Conservation (phyloP, 2,113 vertebrate genomes). For the Colinus virginianus region DNA sequence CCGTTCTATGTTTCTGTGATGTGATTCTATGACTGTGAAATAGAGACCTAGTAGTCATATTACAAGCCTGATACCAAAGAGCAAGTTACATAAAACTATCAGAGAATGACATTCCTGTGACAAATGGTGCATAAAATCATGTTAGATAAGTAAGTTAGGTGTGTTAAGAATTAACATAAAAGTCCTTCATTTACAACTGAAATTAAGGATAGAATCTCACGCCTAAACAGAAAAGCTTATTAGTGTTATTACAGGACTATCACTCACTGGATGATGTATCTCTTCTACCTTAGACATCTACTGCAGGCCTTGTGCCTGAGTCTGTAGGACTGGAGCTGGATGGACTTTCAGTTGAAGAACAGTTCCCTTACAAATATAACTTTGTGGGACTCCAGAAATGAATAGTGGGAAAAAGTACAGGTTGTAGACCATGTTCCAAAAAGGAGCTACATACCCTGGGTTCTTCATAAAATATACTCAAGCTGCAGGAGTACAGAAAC, state of each 20-base stretch:
- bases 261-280: neutral
- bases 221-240: neutral
- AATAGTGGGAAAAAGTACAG: conserved; percentile 12
- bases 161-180: neutral
- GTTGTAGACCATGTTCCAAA: neutral
- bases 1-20: no score
- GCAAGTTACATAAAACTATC: neutral
- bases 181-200: neutral
- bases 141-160: neutral
- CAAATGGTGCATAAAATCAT: neutral
- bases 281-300: neutral
- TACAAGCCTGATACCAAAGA: neutral
- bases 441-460: neutral
- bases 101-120: neutral
- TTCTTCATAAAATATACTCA: conserved; percentile 11
- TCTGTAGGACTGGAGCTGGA: neutral
- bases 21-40: neutral
- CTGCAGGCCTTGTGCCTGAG: neutral
- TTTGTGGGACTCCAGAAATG: conserved; percentile 19
- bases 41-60: neutral
- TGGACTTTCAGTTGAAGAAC: neutral
- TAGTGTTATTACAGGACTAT: neutral
- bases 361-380: neutral
- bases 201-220: neutral
- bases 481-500: neutral